A percentile compares a stretch with the other conserved stretches of the same genome.
Evolutionary conservation across 1,140 invertebrate genomes (phyloP).

Genomic region (Lasaia peninsularis): DNA sequence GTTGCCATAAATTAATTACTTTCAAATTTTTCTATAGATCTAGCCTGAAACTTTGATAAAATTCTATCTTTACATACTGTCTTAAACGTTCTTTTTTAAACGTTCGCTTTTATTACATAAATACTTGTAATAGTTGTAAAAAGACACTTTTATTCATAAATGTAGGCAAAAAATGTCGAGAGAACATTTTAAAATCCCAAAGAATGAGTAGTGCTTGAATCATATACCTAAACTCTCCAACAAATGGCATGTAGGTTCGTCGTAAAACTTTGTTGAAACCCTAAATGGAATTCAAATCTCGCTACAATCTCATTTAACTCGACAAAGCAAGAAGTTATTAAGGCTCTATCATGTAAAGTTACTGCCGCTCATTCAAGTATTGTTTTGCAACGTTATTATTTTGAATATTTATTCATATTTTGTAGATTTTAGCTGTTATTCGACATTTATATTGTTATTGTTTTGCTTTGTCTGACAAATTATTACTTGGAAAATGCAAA

Average conservation of each 20-base stretch:
- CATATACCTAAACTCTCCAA: conserved; percentile 4
- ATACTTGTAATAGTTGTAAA: too few species aligned
- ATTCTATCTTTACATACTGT: too few species aligned
- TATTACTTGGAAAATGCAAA: background rate
- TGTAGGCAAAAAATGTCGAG: background rate
- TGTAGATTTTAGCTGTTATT: conserved; percentile 5
- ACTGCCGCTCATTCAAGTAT: conserved; percentile 8
- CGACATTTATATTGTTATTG: background rate
- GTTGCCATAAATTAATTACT: too few species aligned
- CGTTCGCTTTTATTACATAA: too few species aligned
- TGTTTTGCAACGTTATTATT: conserved; percentile 2
- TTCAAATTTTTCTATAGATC: too few species aligned
- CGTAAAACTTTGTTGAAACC: conserved; percentile 8
- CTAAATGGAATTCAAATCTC: conserved; percentile 12
- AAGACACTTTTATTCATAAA: too few species aligned
- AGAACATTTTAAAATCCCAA: background rate
- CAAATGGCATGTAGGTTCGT: background rate
- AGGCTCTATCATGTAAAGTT: conserved; percentile 12
- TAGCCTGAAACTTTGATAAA: too few species aligned
- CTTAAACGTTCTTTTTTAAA: too few species aligned
- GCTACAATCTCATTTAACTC: conserved; percentile 10
- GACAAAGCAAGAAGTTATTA: conserved; percentile 12
- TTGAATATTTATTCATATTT: background rate
- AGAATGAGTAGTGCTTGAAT: background rate
- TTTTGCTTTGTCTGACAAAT: background rate